Conservation (phyloP, 1,140 invertebrate genomes). For the Bombus turneri region DNA sequence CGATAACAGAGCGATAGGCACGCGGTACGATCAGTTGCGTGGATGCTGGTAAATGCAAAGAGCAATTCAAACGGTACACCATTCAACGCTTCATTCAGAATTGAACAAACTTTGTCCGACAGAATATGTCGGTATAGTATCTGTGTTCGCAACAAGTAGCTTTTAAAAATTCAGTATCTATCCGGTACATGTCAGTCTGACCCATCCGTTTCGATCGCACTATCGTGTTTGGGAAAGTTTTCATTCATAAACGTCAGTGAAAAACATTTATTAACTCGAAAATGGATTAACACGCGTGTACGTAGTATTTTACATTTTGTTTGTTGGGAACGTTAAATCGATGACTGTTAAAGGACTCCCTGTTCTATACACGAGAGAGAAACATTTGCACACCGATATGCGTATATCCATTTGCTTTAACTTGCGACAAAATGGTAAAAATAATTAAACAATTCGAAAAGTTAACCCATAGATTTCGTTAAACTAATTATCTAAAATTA, state of each 20-base stretch:
- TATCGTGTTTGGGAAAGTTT: not conserved
- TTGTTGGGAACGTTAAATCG: not conserved
- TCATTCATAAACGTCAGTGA: not conserved
- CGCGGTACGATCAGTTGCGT: not conserved
- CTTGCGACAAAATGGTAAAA: not conserved
- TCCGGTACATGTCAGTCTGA: not conserved
- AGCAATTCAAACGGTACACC: not conserved
- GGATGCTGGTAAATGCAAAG: not conserved
- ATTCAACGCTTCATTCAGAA: not conserved
- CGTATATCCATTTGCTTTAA: not conserved
- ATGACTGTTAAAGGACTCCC: not conserved
- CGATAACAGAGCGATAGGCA: not conserved
- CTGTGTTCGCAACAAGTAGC: not conserved
- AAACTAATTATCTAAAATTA: not conserved
- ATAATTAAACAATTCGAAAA: not conserved
- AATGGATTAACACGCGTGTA: not conserved
- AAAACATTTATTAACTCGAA: not conserved
- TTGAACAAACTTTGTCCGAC: not conserved
- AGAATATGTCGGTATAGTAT: not conserved
- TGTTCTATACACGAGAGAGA: not conserved
- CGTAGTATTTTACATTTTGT: not conserved
- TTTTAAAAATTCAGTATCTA: slow-evolving; percentile 16
- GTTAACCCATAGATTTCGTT: not conserved
- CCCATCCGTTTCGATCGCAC: not conserved
- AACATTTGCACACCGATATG: not conserved